These are phyloP conservation scores for Eristalinus sepulchralis DNA, from an alignment of 2,888 invertebrate species.

Conservation along the genomic window DNA sequence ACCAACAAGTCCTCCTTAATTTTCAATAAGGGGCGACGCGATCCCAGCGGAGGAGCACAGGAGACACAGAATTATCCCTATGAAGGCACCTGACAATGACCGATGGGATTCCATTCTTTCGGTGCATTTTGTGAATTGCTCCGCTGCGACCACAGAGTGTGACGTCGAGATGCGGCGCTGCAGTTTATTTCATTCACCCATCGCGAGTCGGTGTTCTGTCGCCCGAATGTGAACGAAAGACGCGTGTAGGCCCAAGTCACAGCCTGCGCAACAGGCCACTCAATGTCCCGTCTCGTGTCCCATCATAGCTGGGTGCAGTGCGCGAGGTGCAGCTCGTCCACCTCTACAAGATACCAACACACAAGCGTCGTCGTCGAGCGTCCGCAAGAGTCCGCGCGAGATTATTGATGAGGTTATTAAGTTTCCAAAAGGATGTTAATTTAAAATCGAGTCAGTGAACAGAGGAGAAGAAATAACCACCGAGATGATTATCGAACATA, in stretches of 20 bases:
- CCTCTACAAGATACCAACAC: conserved; percentile 5
- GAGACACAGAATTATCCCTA: conserved; percentile 51
- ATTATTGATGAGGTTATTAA: conserved; percentile 74
- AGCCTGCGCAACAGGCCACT: conserved; percentile 4
- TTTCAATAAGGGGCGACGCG: conserved; percentile 61
- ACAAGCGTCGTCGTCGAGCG: neutral
- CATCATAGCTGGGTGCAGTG: conserved; percentile 44
- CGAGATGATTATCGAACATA: conserved; percentile 73
- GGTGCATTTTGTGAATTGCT: conserved; percentile 54
- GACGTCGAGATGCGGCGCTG: conserved; percentile 15
- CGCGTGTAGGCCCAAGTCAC: conserved; percentile 65
- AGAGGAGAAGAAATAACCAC: conserved; percentile 71
- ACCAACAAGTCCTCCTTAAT: conserved; percentile 58
- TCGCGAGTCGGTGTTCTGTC: conserved; percentile 54
- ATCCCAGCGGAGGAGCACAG: conserved; percentile 4
- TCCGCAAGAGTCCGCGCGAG: conserved; percentile 27
- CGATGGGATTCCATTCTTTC: conserved; percentile 69
- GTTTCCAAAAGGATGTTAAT: conserved; percentile 74
- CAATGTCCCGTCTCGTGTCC: neutral
- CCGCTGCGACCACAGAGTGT: conserved; percentile 21
- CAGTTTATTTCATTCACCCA: conserved; percentile 42
- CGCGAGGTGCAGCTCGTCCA: conserved; percentile 6
- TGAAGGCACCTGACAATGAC: conserved; percentile 71
- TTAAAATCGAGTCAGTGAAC: conserved; percentile 71
- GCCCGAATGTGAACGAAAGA: conserved; percentile 64